Base-by-base conservation (phyloP, 92 coral and sea anemone genomes). In the Epizoanthus scotinus region DNA sequence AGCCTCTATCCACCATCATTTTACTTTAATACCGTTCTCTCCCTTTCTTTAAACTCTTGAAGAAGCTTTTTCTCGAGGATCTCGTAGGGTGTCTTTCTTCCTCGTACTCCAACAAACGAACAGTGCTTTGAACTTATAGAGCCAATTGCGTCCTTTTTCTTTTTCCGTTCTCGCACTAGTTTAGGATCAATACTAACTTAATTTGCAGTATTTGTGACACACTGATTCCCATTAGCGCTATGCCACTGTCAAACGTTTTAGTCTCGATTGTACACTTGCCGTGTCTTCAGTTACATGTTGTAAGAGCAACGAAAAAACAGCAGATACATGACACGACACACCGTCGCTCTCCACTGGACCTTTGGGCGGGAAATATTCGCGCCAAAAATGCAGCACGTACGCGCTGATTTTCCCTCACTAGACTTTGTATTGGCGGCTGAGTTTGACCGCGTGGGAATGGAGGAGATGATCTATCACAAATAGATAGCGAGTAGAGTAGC, bases 171-270 rank as follows among this genome's bases (percentile, higher is more conserved):
- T 25, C 71, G 34, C 82, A 61, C 70, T 78, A 36, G 82, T 61
- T 78, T 78, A 8, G 36, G 58, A 78, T 78, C 82, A 78, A 75
- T 54, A 34, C 66, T 54, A 64, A 57, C 57, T 49, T 75, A 1
- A 15, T 61, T 25, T 75, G 68, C 81, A 50, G 18, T 56, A 52
- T 50, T 13, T 65, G 53, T 38, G 65, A 58, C 56, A 50, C 67
- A 59, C 40, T 34, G 40, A 59, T 77, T 77, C 17, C 54, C 56
- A 44, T 77, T 34, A 38, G 69, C 40, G 38, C 3, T 62, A 66
- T 34, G 55, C 82, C 56, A 59, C 82, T 77, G 68, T 18, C 31
- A 59, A 62, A 68, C 74, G 52, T 49, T 36, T 78, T 61, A 75
- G 38, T 75, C 82, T 77, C 70, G 70, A 38, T 49, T 5, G 40